These are phyloP conservation scores for Lepidocyrtinus sp. DNA, from an alignment of 2,888 invertebrate species.

Conservation along the genomic window DNA sequence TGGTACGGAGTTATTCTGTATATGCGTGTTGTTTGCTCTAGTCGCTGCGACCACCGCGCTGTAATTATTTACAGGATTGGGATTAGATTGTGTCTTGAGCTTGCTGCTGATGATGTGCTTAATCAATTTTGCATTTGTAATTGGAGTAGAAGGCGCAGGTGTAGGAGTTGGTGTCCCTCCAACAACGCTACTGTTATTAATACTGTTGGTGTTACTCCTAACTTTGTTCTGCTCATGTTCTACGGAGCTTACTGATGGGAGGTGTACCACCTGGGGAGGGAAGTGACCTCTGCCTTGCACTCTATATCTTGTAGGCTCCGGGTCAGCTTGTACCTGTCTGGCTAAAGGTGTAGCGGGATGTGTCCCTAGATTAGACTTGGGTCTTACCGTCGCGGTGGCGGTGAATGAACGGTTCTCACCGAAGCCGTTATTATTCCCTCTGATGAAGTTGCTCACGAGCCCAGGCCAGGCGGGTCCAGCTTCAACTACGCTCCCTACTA, in stretches of 20 bases:
- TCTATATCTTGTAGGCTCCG: no score
- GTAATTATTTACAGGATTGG: no score
- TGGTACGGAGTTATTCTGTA: no score
- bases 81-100: no score
- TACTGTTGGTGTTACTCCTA: conserved; percentile 14
- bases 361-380: conserved; percentile 35
- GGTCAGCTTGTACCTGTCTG: conserved; percentile 28
- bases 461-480: conserved; percentile 49
- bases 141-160: no score
- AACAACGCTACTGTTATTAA: conserved; percentile 16
- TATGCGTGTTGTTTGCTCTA: no score
- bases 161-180: conserved; percentile 5
- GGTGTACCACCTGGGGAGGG: not conserved
- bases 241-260: not conserved
- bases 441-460: conserved; percentile 35
- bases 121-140: no score
- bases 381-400: conserved; percentile 45
- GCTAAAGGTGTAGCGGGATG: conserved; percentile 25
- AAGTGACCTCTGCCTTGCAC: no score
- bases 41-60: no score
- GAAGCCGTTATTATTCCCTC: not conserved
- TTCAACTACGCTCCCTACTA: conserved; percentile 46
- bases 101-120: conserved; percentile 1
- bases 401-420: conserved; percentile 33
- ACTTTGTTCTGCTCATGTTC: not conserved